A percentile compares a stretch with the other conserved stretches of the same genome.
These are phyloP conservation scores for Chrysomela aeneicollis DNA, from an alignment of 2,888 invertebrate species.

Conservation along the genomic window DNA sequence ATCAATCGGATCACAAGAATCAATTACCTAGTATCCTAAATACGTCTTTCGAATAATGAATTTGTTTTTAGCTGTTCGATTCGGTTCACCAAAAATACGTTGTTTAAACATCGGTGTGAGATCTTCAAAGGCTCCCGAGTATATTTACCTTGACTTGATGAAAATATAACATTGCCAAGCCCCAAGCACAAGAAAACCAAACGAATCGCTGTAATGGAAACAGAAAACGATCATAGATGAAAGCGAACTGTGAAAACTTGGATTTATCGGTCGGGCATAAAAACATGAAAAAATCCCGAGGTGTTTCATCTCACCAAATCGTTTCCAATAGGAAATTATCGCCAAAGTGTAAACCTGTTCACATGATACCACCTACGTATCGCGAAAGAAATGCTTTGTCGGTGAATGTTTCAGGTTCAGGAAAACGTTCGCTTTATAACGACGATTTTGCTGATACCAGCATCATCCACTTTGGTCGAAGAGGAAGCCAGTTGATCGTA, in stretches of 20 bases:
- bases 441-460: neutral
- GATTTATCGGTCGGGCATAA: neutral
- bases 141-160: conserved; percentile 11
- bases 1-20: no score
- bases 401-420: no score
- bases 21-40: no score
- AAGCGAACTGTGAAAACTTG: neutral
- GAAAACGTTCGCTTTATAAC: neutral
- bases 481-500: neutral
- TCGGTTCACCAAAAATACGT: conserved; percentile 8
- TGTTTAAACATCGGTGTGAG: conserved; percentile 12
- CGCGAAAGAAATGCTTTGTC: neutral
- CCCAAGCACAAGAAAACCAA: neutral
- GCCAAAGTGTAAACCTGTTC: neutral
- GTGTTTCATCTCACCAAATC: neutral
- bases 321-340: neutral
- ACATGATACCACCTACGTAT: neutral
- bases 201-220: neutral
- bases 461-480: neutral
- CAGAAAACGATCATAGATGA: neutral
- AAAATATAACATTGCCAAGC: neutral
- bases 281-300: neutral
- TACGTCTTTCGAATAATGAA: neutral
- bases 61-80: no score
- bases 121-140: conserved; percentile 14